Evolutionary conservation across 2,113 vertebrate species (phyloP).

Genomic region (Mesembrinibis cayennensis): DNA sequence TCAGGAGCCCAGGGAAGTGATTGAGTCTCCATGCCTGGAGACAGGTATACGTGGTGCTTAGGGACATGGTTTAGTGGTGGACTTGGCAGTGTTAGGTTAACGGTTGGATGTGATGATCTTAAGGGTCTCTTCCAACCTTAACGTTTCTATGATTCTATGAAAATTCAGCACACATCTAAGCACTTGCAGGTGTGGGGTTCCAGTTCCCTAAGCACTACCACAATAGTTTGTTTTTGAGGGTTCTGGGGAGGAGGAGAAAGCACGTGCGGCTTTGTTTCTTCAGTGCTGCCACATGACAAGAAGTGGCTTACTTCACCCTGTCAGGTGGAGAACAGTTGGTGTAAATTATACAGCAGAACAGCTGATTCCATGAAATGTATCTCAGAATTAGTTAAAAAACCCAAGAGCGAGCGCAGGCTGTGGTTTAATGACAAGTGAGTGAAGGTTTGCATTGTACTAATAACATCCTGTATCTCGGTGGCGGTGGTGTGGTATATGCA

Average conservation of each 20-base stretch:
- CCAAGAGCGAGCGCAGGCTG: neutral
- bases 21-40: too few relatives aligned
- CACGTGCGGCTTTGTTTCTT: neutral
- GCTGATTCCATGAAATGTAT: constrained; percentile 4
- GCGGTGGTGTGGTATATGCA: constrained; percentile 44
- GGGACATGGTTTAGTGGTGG: too few relatives aligned
- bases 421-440: constrained; percentile 47
- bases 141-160: neutral
- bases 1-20: neutral
- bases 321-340: neutral
- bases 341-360: neutral
- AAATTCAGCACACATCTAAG: neutral
- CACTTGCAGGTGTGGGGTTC: neutral
- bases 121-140: too few relatives aligned
- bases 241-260: neutral
- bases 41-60: too few relatives aligned
- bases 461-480: constrained; percentile 68
- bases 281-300: neutral
- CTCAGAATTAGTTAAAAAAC: constrained; percentile 46
- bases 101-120: too few relatives aligned
- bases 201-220: neutral
- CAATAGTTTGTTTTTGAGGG: neutral
- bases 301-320: neutral
- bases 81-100: too few relatives aligned
- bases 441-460: constrained; percentile 60